Conservation (phyloP, 2,797 vertebrate species). For the Coregonus suidteri region DNA sequence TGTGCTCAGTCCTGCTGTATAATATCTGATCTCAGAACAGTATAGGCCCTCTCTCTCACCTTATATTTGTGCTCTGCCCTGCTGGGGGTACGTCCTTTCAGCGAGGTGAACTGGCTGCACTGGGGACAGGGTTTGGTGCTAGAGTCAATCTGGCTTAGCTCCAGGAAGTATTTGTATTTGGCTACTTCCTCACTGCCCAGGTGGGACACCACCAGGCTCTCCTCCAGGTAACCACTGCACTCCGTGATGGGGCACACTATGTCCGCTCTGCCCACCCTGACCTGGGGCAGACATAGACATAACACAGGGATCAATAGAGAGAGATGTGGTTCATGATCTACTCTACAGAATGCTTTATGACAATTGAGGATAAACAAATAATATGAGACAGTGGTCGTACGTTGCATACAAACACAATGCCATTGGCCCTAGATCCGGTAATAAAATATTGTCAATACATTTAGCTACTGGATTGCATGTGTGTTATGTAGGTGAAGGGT, state of each 20-base stretch:
- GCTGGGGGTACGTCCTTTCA: slow-evolving; percentile 82
- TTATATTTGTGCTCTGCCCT: slow-evolving; percentile 94
- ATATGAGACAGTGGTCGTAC: no score
- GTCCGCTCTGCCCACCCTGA: slow-evolving; percentile 85
- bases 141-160: slow-evolving; percentile 91
- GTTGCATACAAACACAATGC: background rate
- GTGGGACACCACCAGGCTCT: slow-evolving; percentile 84
- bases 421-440: background rate
- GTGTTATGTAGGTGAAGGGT: background rate
- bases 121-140: slow-evolving; percentile 97
- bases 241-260: slow-evolving; percentile 93
- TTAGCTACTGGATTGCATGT: background rate
- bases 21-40: background rate
- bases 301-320: background rate
- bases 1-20: background rate
- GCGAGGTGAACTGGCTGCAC: slow-evolving; percentile 94
- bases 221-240: slow-evolving; percentile 91
- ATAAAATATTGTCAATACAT: background rate
- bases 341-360: background rate
- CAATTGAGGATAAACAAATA: background rate
- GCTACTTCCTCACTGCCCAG: slow-evolving; percentile 87
- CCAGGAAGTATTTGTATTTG: slow-evolving; percentile 94
- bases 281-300: slow-evolving; percentile 67
- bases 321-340: background rate
- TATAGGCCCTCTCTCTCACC: slow-evolving; percentile 70